These are phyloP conservation scores for Stigmatopora nigra DNA, from an alignment of 2,113 vertebrate species.

Conservation along the genomic window DNA sequence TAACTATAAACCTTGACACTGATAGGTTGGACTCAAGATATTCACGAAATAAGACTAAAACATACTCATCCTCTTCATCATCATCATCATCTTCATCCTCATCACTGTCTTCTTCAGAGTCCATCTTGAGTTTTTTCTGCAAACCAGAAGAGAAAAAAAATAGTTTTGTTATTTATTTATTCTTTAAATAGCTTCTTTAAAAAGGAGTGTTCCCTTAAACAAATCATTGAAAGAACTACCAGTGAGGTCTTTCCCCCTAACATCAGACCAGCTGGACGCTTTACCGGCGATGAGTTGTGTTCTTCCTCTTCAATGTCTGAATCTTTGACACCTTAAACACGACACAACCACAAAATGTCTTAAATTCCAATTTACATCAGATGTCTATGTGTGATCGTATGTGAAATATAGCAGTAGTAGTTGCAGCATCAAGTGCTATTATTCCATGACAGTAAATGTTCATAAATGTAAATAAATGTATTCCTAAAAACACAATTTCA, in stretches of 20 bases:
- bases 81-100: conserved; percentile 53
- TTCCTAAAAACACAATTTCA: too few species aligned
- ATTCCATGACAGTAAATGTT: too few species aligned
- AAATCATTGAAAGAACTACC: conserved; percentile 29
- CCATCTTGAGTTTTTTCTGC: conserved; percentile 74
- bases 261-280: conserved; percentile 58
- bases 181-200: neutral
- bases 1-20: neutral
- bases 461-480: too few species aligned
- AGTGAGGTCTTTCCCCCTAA: conserved; percentile 45
- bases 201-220: neutral
- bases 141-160: neutral
- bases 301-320: conserved; percentile 72
- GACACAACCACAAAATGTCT: conserved; percentile 1
- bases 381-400: too few species aligned
- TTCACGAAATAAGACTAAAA: neutral
- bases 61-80: conserved; percentile 60
- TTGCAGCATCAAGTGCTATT: too few species aligned
- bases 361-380: neutral
- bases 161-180: neutral
- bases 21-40: neutral
- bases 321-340: conserved; percentile 63
- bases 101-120: conserved; percentile 58
- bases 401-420: too few species aligned
- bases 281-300: conserved; percentile 71